Conservation (phyloP, 2,888 invertebrate genomes). For the Hydroisotoma schaefferi region DNA sequence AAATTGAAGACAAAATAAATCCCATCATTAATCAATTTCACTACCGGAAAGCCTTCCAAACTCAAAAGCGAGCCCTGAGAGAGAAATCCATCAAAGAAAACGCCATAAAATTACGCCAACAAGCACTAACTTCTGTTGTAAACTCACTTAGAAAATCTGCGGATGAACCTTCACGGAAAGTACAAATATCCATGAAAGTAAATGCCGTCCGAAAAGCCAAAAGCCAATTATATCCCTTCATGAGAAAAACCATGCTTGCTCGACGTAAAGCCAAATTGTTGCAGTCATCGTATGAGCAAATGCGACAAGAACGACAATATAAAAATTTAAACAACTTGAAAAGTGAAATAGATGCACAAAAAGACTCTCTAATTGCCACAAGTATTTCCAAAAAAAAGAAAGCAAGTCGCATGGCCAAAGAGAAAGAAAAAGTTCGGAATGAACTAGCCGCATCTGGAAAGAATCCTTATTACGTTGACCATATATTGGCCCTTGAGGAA, state of each 20-base stretch:
- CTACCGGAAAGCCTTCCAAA: constrained; percentile 5
- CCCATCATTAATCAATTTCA: constrained; percentile 13
- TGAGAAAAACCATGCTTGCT: constrained; percentile 20
- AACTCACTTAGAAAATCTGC: constrained; percentile 14
- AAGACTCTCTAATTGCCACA: constrained; percentile 14
- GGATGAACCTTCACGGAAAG: not conserved
- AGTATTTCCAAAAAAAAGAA: constrained; percentile 18
- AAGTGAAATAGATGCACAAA: constrained; percentile 26
- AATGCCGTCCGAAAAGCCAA: constrained; percentile 9
- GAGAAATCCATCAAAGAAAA: constrained; percentile 14
- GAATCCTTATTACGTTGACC: constrained; percentile 38
- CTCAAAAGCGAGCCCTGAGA: constrained; percentile 11
- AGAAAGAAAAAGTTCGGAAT: constrained; percentile 19
- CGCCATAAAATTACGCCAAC: constrained; percentile 1
- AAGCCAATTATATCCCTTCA: constrained; percentile 15
- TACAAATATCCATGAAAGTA: not conserved
- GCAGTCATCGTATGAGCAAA: constrained; percentile 4
- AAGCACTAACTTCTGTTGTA: constrained; percentile 13
- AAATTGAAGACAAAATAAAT: constrained; percentile 13
- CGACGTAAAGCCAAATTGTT: constrained; percentile 18
- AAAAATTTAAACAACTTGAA: constrained; percentile 24
- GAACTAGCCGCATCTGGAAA: constrained; percentile 27
- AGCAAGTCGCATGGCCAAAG: constrained; percentile 8
- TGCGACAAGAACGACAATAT: constrained; percentile 23
- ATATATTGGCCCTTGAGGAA: constrained; percentile 24